Conservation (phyloP, 2,113 vertebrate species). For the Diadophis punctatus region DNA sequence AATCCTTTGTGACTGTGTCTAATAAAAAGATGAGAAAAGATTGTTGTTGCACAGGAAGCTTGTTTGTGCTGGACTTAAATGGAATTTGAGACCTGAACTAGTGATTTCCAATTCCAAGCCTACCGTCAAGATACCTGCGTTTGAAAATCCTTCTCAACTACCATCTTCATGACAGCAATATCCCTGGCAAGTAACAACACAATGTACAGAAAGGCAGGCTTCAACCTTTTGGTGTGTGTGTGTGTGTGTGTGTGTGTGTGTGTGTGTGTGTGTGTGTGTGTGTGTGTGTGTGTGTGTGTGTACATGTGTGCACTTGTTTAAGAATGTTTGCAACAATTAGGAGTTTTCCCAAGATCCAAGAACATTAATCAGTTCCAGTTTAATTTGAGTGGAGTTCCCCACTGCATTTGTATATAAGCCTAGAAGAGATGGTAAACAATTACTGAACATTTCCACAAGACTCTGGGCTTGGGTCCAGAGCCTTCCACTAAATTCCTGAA, state of each 20-base stretch:
- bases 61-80: neutral
- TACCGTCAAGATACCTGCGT: neutral
- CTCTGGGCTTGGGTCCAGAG: neutral
- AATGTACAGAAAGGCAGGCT: neutral
- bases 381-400: neutral
- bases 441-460: neutral
- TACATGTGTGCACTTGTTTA: neutral
- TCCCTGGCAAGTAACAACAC: neutral
- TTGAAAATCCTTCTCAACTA: neutral
- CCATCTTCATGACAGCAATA: neutral
- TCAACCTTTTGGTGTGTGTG: neutral
- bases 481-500: neutral
- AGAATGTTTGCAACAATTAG: neutral
- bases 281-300: no score
- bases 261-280: neutral
- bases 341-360: neutral
- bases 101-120: neutral
- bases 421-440: neutral
- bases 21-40: neutral
- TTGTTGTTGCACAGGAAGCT: neutral
- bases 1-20: neutral
- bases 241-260: fast-evolving
- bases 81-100: neutral
- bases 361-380: neutral
- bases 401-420: neutral